Base-by-base conservation (phyloP, 2,113 vertebrate species). In the Hassar affinis region DNA sequence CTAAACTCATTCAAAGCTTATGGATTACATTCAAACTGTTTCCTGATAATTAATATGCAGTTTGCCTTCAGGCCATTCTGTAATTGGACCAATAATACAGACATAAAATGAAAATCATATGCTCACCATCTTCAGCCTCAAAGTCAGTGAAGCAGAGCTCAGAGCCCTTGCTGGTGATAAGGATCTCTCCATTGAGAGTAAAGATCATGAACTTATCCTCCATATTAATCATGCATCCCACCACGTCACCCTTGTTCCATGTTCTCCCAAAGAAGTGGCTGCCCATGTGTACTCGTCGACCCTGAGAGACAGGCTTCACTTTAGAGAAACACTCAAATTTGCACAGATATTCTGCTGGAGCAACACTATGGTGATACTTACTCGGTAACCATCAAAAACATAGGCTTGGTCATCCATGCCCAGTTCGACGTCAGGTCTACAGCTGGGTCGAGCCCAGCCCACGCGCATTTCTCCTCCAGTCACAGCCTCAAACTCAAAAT, bases 151-250 rank as follows among this genome's bases (percentile, higher is more conserved):
- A 99, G 2, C 96, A 95, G 47, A 99, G 97, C 92, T 99, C 98
- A 47, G 98, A 99, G 83, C 97, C 98, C 91, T 96, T 97, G 93
- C 86, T 95, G 85, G 97, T 98, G 91, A 99, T 99, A 78, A 99
- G 91, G 27, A 99, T 92, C 78, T 98, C 97, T 89, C 98, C 98
- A 64, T 99, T 99, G 85, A 99, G 91, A n/a, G 97, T 99, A 93
- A 99, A 99, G 87, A 99, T 96, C 93, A 99, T 98, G 7, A 97
- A 98, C 81, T 98, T 97, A 87, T 99, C 98, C 88, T 98, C 96
- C 93, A 99, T 94, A 87, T 98, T 97, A 91, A 99, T 98, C 97
- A 99, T 97, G 87, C 97, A 99, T 47, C 98, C 97, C n/a, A 99
- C 98, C 79, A 99, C 96, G 0, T 99, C 98, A 77, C 97, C 97